Conservation (phyloP, 2,113 vertebrate genomes). For the Mesitornis unicolor region DNA sequence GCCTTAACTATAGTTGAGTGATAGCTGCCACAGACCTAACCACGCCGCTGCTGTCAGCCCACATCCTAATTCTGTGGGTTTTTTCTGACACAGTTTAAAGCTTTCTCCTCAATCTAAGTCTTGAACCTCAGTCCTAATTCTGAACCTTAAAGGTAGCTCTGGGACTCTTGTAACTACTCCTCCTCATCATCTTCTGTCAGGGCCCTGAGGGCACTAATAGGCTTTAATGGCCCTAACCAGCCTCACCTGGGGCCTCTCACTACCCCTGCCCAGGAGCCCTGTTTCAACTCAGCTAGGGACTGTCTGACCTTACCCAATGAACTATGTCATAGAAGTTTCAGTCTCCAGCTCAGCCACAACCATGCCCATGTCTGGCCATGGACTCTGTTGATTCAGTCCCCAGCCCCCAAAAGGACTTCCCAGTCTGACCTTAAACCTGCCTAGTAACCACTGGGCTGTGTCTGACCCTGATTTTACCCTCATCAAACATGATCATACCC, state of each 20-base stretch:
- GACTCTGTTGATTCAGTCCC: neutral
- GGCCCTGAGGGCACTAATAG: neutral
- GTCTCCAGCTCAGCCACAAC: neutral
- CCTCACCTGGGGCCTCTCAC: neutral
- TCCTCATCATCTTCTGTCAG: neutral
- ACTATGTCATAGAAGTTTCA: neutral
- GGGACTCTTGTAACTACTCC: neutral
- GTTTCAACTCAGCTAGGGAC: neutral
- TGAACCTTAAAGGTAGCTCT: neutral
- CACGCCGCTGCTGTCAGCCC: neutral
- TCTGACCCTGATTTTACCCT: neutral
- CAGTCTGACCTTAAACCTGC: neutral
- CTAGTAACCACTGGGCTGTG: rapidly evolving
- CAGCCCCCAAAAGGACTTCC: neutral
- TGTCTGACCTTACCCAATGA: neutral
- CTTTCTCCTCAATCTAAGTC: neutral
- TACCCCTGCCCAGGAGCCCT: neutral
- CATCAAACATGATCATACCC: neutral
- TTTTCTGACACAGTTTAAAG: neutral
- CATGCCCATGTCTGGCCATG: neutral
- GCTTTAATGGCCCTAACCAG: neutral
- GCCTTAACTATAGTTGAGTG: neutral
- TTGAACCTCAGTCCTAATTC: neutral
- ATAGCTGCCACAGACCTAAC: neutral
- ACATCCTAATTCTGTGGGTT: neutral